Evolutionary conservation across 2,113 vertebrate species (phyloP).

Genomic region (Apteryx mantelli): DNA sequence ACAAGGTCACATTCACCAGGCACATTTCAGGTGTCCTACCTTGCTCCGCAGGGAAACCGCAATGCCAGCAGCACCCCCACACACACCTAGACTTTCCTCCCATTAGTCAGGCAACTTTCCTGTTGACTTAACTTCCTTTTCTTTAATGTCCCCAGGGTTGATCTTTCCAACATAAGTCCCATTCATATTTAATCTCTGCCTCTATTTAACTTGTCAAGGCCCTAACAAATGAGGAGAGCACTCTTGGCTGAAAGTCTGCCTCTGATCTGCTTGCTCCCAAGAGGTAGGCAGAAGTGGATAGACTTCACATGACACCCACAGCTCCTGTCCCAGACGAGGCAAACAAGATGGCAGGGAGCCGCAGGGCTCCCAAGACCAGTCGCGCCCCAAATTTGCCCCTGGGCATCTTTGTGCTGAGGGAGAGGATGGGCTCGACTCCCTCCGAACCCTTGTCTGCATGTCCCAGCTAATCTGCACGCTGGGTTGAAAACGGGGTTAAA

Average conservation of each 20-base stretch:
- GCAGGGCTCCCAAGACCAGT: neutral
- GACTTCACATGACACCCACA: neutral
- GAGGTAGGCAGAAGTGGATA: neutral
- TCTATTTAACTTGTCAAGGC: constrained; percentile 63
- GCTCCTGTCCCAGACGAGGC: neutral
- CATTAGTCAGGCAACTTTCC: constrained; percentile 29
- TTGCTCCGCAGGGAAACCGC: neutral
- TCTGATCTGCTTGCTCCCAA: neutral
- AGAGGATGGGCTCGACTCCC: neutral
- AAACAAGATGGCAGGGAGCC: neutral
- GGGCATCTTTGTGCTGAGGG: neutral
- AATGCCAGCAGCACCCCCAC: neutral
- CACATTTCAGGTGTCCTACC: neutral
- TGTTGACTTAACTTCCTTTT: constrained; percentile 51
- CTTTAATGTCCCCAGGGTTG: constrained; percentile 35
- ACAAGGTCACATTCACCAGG: neutral
- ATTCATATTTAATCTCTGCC: constrained; percentile 62
- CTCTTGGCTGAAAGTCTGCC: neutral
- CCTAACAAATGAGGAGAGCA: constrained; percentile 43
- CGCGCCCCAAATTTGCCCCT: neutral
- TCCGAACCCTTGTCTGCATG: neutral
- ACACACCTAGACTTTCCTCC: neutral
- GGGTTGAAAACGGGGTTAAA: neutral
- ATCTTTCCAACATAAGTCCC: constrained; percentile 53
- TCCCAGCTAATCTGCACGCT: neutral